phyloP scores from a whole-genome alignment of 2,797 vertebrate species.

The Sus cebifrons region DNA sequence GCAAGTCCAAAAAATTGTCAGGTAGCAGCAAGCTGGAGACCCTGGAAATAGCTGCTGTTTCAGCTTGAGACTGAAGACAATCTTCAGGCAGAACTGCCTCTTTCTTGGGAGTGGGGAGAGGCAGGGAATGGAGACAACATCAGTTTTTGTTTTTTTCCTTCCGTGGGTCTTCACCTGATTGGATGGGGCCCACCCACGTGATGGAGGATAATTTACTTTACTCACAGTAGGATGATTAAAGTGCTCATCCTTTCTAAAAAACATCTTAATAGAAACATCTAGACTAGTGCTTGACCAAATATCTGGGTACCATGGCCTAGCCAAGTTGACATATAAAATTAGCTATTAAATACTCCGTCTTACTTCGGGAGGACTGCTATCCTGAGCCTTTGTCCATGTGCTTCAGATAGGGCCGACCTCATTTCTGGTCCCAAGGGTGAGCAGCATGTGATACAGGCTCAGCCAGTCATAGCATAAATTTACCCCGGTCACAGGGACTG shows the following conservation, averaged over 20 bases:
- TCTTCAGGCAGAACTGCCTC: not conserved
- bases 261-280: not conserved
- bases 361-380: not conserved
- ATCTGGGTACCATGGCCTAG: not conserved
- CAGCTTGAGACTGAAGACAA: not conserved
- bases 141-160: not conserved
- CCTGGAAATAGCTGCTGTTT: not conserved
- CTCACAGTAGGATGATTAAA: not conserved
- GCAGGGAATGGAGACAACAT: not conserved
- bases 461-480: not conserved
- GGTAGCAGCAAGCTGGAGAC: not conserved
- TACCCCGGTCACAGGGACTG: not conserved
- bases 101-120: not conserved
- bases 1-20: not conserved
- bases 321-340: not conserved
- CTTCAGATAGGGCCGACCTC: not conserved
- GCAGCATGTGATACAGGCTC: not conserved
- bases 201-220: not conserved
- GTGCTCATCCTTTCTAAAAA: slow-evolving; percentile 22
- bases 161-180: not conserved
- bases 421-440: not conserved
- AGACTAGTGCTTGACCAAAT: not conserved
- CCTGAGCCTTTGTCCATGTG: not conserved
- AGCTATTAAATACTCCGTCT: not conserved
- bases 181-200: not conserved